Percentiles rank a stretch among this genome's conserved stretches.
phyloP scores from a whole-genome alignment of 2,797 vertebrate genomes.

The Ctenopoma multispine region DNA sequence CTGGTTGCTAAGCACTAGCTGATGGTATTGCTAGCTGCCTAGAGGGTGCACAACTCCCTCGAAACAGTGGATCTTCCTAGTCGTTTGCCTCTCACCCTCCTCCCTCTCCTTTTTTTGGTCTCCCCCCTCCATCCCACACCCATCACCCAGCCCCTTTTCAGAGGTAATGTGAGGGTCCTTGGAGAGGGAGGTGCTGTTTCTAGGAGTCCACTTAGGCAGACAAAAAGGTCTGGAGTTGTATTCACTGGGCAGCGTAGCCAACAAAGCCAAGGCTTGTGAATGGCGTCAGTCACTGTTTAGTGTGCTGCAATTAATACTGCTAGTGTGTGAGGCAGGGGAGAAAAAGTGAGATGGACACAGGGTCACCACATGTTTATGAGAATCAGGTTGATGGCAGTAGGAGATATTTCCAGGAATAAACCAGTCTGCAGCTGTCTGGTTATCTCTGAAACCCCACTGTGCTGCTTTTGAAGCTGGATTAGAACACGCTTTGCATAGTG shows the following conservation, averaged over 20 bases:
- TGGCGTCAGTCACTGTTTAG: slow-evolving; percentile 90
- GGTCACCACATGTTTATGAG: not conserved
- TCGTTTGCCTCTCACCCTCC: slow-evolving; percentile 80
- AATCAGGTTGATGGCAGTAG: slow-evolving; percentile 18
- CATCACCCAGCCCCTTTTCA: slow-evolving; percentile 82
- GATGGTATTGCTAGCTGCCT: slow-evolving; percentile 84
- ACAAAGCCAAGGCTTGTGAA: slow-evolving; percentile 88
- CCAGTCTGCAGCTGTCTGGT: slow-evolving; percentile 49
- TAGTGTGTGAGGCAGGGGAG: slow-evolving; percentile 69
- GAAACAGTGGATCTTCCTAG: slow-evolving; percentile 88
- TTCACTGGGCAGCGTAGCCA: slow-evolving; percentile 86
- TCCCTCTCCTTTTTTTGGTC: slow-evolving; percentile 31
- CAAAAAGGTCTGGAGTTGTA: slow-evolving; percentile 89
- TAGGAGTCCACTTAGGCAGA: slow-evolving; percentile 91
- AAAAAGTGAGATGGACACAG: slow-evolving; percentile 59
- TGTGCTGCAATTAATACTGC: slow-evolving; percentile 90
- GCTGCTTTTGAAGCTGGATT: slow-evolving; percentile 63
- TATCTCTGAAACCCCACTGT: slow-evolving; percentile 50
- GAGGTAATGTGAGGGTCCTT: slow-evolving; percentile 85
- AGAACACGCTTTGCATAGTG: slow-evolving; percentile 68
- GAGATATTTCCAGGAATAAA: slow-evolving; percentile 43
- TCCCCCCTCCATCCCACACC: slow-evolving; percentile 60
- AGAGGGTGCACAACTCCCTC: slow-evolving; percentile 75
- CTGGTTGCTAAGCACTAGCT: slow-evolving; percentile 94
- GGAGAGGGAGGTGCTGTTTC: slow-evolving; percentile 81